phyloP scores from a whole-genome alignment of 2,797 vertebrate genomes.

The Anas capensis region DNA sequence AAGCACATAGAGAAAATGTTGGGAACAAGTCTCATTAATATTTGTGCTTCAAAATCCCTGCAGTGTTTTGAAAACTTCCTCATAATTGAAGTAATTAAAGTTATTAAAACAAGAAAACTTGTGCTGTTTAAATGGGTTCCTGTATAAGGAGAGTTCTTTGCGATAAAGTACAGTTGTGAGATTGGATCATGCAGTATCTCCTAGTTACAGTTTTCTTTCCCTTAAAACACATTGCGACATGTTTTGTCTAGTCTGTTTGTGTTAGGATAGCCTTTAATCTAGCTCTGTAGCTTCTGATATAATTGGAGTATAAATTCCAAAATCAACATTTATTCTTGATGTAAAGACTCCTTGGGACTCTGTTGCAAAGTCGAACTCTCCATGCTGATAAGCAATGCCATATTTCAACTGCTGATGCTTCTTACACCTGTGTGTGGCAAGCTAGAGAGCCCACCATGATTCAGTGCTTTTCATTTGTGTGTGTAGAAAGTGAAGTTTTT shows the following conservation, averaged over 20 bases:
- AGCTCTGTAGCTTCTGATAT: neutral
- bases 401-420: neutral
- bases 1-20: neutral
- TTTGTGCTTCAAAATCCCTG: constrained; percentile 26
- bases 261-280: neutral
- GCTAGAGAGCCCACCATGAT: neutral
- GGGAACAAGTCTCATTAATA: neutral
- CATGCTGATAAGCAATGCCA: rapidly evolving
- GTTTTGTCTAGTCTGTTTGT: constrained; percentile 48
- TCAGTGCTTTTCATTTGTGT: neutral
- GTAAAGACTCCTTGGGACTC: neutral
- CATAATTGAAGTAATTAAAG: constrained; percentile 49
- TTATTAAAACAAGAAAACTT: constrained; percentile 40
- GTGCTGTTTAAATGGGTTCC: neutral
- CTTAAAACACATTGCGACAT: neutral
- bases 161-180: constrained; percentile 1
- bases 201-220: neutral
- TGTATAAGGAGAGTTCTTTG: neutral
- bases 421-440: neutral
- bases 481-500: neutral
- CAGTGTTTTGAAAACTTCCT: constrained; percentile 16
- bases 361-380: neutral
- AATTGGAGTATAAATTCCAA: neutral
- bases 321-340: neutral
- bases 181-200: neutral